Conservation (phyloP, 2,113 vertebrate species). For the Fregetta grallaria region DNA sequence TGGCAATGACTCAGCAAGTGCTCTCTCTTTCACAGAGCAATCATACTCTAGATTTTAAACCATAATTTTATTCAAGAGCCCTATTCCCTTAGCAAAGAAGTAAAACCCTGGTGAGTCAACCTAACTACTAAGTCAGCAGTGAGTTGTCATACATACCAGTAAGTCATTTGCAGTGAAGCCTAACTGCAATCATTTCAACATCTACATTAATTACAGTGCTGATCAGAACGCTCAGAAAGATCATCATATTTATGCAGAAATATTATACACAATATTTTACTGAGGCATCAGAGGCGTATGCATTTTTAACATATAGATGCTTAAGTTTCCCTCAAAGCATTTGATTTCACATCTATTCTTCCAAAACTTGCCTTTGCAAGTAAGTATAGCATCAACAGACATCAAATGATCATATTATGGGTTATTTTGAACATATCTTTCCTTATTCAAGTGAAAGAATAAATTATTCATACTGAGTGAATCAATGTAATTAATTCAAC, state of each 20-base stretch:
- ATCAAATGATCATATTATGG: background rate
- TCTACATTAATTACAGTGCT: background rate
- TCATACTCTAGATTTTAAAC: background rate
- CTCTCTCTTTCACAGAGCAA: background rate
- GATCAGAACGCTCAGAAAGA: background rate
- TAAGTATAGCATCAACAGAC: background rate
- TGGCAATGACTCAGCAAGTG: background rate
- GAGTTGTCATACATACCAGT: background rate
- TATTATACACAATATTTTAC: background rate
- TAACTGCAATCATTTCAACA: background rate
- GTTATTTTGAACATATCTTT: background rate
- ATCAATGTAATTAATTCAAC: background rate
- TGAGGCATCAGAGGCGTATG: background rate
- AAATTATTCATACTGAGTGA: background rate
- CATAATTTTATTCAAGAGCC: background rate
- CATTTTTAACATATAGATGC: background rate
- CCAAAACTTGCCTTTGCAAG: background rate
- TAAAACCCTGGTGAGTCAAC: background rate
- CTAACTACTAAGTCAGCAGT: background rate
- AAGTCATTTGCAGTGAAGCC: background rate
- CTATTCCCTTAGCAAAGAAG: background rate
- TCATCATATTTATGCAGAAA: background rate
- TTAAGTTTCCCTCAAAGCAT: background rate
- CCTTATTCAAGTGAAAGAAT: background rate
- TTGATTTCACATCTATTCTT: background rate